phyloP scores from a whole-genome alignment of 2,113 vertebrate genomes.

The Polyodon spathula region DNA sequence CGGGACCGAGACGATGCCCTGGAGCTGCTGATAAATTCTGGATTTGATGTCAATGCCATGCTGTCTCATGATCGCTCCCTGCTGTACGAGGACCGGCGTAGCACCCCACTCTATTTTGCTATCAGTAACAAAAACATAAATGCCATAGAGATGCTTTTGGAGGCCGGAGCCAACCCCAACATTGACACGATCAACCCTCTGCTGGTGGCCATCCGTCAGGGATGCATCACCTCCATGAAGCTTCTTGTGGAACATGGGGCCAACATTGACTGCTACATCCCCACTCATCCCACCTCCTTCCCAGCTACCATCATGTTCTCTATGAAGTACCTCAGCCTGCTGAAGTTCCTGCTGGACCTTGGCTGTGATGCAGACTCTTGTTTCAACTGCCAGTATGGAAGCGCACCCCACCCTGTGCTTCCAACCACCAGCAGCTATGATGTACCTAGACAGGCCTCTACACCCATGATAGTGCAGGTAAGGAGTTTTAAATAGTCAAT shows the following conservation, averaged over 20 bases:
- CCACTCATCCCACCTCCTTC: constrained; percentile 68
- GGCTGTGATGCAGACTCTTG: constrained; percentile 73
- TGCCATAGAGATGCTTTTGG: constrained; percentile 63
- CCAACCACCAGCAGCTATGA: constrained; percentile 12
- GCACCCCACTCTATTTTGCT: constrained; percentile 71
- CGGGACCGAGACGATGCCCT: constrained; percentile 68
- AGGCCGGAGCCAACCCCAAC: constrained; percentile 78
- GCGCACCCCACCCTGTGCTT: constrained; percentile 57
- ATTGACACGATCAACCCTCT: constrained; percentile 77
- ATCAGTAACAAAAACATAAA: constrained; percentile 76
- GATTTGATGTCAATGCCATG: constrained; percentile 74
- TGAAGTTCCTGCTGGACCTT: constrained; percentile 78
- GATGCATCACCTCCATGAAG: constrained; percentile 64
- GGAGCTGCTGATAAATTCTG: constrained; percentile 66
- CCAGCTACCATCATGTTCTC: constrained; percentile 79
- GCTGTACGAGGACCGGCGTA: constrained; percentile 82
- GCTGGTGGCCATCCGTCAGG: constrained; percentile 76
- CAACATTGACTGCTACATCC: constrained; percentile 61
- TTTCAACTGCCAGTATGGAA: constrained; percentile 72
- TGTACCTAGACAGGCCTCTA: no score
- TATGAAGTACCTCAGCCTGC: constrained; percentile 65
- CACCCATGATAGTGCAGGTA: no score
- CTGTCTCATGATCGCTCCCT: constrained; percentile 67
- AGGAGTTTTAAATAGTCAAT: no score
- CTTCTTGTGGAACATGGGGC: constrained; percentile 80